Evolutionary conservation across 2,797 vertebrate genomes (phyloP), one percentile per base, ranked within the genome.

Genomic region (Amphiprion clarkii): DNA sequence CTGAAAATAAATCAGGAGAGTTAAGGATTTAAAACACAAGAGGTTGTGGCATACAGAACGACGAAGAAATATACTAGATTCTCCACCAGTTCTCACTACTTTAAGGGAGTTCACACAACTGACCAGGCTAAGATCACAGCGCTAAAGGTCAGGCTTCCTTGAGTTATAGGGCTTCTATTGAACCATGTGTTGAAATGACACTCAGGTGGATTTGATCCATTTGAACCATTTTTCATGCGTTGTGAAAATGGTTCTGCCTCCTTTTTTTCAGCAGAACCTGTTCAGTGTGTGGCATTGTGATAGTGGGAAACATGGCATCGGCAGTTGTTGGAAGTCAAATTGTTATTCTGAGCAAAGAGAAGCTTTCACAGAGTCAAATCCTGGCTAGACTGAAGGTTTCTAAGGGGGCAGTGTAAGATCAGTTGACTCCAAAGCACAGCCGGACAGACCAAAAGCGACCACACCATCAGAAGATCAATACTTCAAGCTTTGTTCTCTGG

Each of bases 401-500:
- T 72, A 11, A 46, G 40, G 25, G 57, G 52, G 39, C 16, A 23
- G 2, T n/a, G 23, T n/a, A 25, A 42, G 16, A 36, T 61, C 40
- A 21, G 21, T 5, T 19, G 48, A 23, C 51, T 52, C 14, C 48
- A 52, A 39, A 64, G 61, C 0, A 64, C 36, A 68, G 46, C 33
- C 33, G 9, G 33, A 9, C 33, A 36, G 33, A 36, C 33, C 58
- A 52, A 52, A 55, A 25, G 33, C 6, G 58, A 67, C 27, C 31
- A 31, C 57, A 59, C 39, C 62, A 59, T 58, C 46, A 67, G n/a
- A 27, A 46, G 44, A 78, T 63, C 71, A 63, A 78, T 71, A 54
- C n/a, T 39, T 21, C 23, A 48, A 63, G 55, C 51, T 56, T 46
- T 46, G 23, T 51, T 46, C 19, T 21, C 36, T 36, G 25, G 60